phyloP scores from a whole-genome alignment of 2,888 invertebrate genomes.

The Tanytarsus gracilentus region DNA sequence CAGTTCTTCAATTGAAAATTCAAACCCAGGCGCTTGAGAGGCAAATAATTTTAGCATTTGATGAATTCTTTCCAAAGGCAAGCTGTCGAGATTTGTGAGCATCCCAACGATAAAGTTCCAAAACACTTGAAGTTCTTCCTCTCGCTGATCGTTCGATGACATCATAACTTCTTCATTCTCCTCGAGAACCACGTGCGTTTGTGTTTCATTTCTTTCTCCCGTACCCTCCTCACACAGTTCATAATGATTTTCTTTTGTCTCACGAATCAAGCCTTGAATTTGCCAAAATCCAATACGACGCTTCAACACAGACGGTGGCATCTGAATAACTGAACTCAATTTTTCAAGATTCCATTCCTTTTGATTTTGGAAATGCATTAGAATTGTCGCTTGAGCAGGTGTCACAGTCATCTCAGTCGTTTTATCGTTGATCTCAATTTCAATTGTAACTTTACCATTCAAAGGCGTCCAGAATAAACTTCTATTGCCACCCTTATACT shows the following conservation, averaged over 20 bases:
- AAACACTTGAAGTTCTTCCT: constrained; percentile 66
- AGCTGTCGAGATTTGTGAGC: constrained; percentile 87
- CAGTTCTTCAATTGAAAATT: constrained; percentile 80
- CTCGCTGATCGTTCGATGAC: constrained; percentile 85
- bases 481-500: constrained; percentile 79
- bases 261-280: constrained; percentile 77
- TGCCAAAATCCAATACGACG: constrained; percentile 91
- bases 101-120: constrained; percentile 97
- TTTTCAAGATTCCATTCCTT: constrained; percentile 80
- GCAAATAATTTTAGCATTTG: constrained; percentile 97
- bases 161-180: constrained; percentile 95
- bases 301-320: constrained; percentile 74
- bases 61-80: constrained; percentile 86
- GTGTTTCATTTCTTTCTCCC: constrained; percentile 47
- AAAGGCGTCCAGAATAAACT: constrained; percentile 91
- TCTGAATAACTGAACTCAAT: constrained; percentile 72
- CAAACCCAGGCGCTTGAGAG: constrained; percentile 81
- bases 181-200: constrained; percentile 64
- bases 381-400: constrained; percentile 88
- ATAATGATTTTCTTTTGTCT: constrained; percentile 65
- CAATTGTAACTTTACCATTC: constrained; percentile 81
- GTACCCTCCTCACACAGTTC: constrained; percentile 58
- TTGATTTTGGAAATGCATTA: constrained; percentile 86
- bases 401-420: constrained; percentile 75
- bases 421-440: constrained; percentile 76